These are phyloP conservation scores for Standfussiana lucernea DNA, from an alignment of 2,888 invertebrate genomes.

Conservation along the genomic window DNA sequence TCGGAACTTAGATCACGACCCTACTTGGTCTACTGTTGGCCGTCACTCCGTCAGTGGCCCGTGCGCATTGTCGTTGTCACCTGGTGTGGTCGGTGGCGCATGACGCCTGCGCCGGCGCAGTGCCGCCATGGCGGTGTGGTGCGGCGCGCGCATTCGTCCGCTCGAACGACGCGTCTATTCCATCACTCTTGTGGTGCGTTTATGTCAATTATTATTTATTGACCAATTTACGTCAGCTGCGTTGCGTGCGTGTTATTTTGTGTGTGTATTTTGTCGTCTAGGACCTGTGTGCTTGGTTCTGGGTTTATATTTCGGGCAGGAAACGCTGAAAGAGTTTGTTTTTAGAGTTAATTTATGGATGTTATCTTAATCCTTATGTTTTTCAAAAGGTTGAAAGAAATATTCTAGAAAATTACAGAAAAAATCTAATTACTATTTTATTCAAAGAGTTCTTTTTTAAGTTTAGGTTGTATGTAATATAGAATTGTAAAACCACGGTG, in stretches of 20 bases:
- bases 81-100: conserved; percentile 70
- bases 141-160: conserved; percentile 88
- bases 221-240: conserved; percentile 45
- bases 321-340: conserved; percentile 1
- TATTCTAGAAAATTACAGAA: not conserved
- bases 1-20: conserved; percentile 52
- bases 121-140: conserved; percentile 90
- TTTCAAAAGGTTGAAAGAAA: not conserved
- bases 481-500: conserved; percentile 24
- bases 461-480: not conserved
- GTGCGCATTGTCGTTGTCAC: conserved; percentile 62
- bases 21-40: conserved; percentile 47
- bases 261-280: conserved; percentile 48
- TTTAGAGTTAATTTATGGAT: conserved; percentile 6
- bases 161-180: conserved; percentile 88
- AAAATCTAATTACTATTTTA: not conserved
- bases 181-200: conserved; percentile 87
- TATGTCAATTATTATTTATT: conserved; percentile 51
- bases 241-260: conserved; percentile 52
- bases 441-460: not conserved
- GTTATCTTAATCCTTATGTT: not conserved
- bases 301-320: conserved; percentile 20
- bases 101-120: conserved; percentile 76
- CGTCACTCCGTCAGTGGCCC: conserved; percentile 38
- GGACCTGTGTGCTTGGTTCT: conserved; percentile 36